Evolutionary conservation across 2,888 invertebrate genomes (phyloP).

Genomic region (Notodonta ziczac): DNA sequence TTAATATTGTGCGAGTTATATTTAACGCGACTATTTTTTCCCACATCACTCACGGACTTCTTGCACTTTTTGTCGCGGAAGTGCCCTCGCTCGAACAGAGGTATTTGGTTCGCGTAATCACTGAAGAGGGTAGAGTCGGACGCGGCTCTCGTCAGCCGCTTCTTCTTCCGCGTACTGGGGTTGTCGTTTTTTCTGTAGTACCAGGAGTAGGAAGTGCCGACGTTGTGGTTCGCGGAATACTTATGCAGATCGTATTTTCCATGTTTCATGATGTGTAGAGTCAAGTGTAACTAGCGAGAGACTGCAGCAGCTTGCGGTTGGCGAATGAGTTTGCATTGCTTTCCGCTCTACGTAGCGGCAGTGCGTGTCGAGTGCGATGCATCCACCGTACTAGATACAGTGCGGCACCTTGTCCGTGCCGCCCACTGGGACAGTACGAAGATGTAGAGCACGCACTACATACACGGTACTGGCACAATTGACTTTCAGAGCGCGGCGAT

Average conservation of each 20-base stretch:
- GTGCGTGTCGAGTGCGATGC: slow-evolving; percentile 59
- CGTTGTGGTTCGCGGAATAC: slow-evolving; percentile 74
- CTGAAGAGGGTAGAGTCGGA: slow-evolving; percentile 82
- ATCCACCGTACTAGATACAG: slow-evolving; percentile 59
- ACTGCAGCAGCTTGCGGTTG: slow-evolving; percentile 61
- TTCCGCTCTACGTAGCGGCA: slow-evolving; percentile 63
- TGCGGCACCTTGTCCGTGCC: slow-evolving; percentile 59
- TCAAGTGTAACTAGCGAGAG: slow-evolving; percentile 64
- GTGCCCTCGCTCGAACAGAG: slow-evolving; percentile 72
- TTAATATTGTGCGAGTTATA: slow-evolving; percentile 65
- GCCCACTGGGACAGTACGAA: slow-evolving; percentile 48
- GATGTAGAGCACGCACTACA: slow-evolving; percentile 61
- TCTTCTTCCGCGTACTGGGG: slow-evolving; percentile 62
- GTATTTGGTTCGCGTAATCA: slow-evolving; percentile 79
- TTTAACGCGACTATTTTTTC: slow-evolving; percentile 68
- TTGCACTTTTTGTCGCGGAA: slow-evolving; percentile 65
- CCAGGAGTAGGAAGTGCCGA: slow-evolving; percentile 82
- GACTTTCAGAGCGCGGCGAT: slow-evolving; percentile 76
- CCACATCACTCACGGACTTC: slow-evolving; percentile 72
- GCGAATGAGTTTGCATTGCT: slow-evolving; percentile 67
- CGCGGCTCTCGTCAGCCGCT: slow-evolving; percentile 64
- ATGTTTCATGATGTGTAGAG: slow-evolving; percentile 75
- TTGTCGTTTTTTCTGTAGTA: slow-evolving; percentile 77
- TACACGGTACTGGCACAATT: slow-evolving; percentile 68
- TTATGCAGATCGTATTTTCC: slow-evolving; percentile 82